phyloP scores from a whole-genome alignment of 1,140 invertebrate genomes.

The Brachionus sp. region DNA sequence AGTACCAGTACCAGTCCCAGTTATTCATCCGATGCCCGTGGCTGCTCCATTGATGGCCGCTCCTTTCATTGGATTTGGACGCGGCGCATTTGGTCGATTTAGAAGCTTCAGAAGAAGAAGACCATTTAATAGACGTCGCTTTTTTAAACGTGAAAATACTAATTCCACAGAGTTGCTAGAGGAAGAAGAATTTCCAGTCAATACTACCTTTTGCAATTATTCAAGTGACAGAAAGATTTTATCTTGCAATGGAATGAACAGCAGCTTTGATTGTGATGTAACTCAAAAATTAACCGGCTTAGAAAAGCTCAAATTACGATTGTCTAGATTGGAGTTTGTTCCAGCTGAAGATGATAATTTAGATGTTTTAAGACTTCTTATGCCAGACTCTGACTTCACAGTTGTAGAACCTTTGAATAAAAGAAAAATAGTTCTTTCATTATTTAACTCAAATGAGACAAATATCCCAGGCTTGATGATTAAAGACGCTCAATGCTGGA shows the following conservation, averaged over 20 bases:
- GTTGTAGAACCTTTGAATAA: conserved; percentile 17
- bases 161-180: neutral
- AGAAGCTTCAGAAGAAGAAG: neutral
- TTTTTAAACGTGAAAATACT: neutral
- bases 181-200: neutral
- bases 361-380: neutral
- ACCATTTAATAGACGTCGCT: neutral
- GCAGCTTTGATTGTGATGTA: conserved; percentile 26
- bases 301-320: conserved; percentile 4
- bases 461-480: neutral
- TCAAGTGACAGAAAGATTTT: conserved; percentile 33
- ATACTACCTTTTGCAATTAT: conserved; percentile 15
- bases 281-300: neutral
- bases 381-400: neutral
- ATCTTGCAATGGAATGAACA: conserved; percentile 1
- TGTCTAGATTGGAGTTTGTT: neutral
- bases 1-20: neutral
- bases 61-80: neutral
- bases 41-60: neutral
- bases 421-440: neutral
- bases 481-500: neutral
- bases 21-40: neutral
- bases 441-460: neutral
- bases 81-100: neutral
- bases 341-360: neutral